These are phyloP conservation scores for Heterotis niloticus DNA, from an alignment of 2,113 vertebrate species.

Conservation along the genomic window DNA sequence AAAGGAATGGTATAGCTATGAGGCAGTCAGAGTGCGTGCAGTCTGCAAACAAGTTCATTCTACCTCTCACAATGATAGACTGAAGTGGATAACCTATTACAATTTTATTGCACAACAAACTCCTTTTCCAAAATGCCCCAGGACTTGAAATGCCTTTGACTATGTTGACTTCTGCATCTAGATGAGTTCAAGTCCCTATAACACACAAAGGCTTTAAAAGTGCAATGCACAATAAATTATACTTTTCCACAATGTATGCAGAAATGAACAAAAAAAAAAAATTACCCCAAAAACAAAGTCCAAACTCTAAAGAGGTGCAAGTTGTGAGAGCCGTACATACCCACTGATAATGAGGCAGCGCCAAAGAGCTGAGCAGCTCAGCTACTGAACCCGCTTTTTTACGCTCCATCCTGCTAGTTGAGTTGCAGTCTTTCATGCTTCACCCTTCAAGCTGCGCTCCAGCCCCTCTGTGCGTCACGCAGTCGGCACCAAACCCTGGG, in stretches of 20 bases:
- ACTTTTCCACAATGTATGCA: neutral
- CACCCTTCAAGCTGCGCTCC: neutral
- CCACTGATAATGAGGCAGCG: constrained; percentile 67
- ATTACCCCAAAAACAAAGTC: no score
- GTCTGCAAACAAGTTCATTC: no score
- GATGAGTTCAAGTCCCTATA: neutral
- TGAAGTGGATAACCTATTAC: no score
- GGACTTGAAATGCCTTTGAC: no score
- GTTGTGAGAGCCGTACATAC: constrained; percentile 48
- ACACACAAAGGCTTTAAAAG: neutral
- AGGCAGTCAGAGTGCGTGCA: no score
- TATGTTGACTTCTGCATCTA: no score
- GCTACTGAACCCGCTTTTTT: constrained; percentile 58
- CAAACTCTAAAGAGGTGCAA: neutral
- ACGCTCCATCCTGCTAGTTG: constrained; percentile 53
- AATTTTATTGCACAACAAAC: no score
- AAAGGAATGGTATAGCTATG: no score
- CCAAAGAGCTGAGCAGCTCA: constrained; percentile 66
- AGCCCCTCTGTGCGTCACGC: neutral
- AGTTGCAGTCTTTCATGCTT: constrained; percentile 58
- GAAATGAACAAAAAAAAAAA: neutral
- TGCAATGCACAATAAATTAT: neutral
- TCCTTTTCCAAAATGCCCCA: no score
- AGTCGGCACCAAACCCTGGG: neutral
- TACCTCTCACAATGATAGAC: no score